Evolutionary conservation across 1,140 invertebrate species (phyloP).

Genomic region (Halictus rubicundus): DNA sequence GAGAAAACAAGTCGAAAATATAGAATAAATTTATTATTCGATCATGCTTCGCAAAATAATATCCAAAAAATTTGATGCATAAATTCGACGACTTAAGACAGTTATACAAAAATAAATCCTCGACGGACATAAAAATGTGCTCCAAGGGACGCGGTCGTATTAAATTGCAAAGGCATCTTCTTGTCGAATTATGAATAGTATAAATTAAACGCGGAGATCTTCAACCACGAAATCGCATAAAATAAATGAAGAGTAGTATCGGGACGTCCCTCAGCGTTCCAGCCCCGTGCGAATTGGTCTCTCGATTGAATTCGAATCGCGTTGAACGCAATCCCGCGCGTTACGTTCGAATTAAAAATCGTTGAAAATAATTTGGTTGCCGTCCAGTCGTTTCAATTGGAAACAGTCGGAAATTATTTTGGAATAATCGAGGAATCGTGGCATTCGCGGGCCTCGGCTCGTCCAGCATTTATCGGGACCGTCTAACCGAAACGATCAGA

Average conservation of each 20-base stretch:
- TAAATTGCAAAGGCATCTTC: too few relatives aligned
- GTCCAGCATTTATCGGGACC: neutral
- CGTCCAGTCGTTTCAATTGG: neutral
- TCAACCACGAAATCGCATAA: neutral
- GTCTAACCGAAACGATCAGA: neutral
- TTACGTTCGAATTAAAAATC: constrained; percentile 8
- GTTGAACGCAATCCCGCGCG: neutral
- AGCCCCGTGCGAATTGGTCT: neutral
- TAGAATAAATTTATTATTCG: too few relatives aligned
- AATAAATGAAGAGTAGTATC: neutral
- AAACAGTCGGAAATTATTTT: neutral
- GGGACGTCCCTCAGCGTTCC: neutral
- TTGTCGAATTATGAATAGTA: too few relatives aligned
- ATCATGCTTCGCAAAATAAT: too few relatives aligned
- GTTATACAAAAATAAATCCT: too few relatives aligned
- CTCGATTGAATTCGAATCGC: neutral
- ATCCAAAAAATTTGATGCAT: too few relatives aligned
- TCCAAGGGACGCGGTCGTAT: too few relatives aligned
- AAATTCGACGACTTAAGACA: too few relatives aligned
- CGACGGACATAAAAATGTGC: too few relatives aligned
- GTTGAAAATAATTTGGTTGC: neutral
- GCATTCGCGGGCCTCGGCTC: too few relatives aligned
- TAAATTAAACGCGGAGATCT: too few relatives aligned
- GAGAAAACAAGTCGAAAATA: too few relatives aligned
- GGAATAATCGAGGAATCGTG: neutral